phyloP scores from a whole-genome alignment of 2,888 invertebrate species.

The Tachina lurida region DNA sequence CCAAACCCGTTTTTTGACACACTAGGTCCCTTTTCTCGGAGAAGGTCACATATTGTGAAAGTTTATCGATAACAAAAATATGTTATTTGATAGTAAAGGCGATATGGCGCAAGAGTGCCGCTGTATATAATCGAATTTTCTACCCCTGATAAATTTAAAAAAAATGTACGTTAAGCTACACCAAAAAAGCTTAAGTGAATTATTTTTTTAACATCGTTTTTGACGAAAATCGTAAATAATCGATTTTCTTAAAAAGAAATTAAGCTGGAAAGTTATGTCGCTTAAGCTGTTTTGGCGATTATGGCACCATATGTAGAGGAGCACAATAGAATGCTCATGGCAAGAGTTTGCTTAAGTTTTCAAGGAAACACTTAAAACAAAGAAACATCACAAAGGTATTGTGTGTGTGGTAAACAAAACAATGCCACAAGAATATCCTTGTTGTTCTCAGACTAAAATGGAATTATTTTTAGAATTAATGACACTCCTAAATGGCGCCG shows the following conservation, averaged over 20 bases:
- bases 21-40: too few species aligned
- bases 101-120: not conserved
- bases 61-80: too few species aligned
- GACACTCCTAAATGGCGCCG: slow-evolving; percentile 23
- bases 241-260: not conserved
- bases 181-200: too few species aligned
- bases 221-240: too few species aligned
- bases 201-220: too few species aligned
- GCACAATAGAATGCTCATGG: not conserved
- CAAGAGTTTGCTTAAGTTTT: not conserved
- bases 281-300: too few species aligned
- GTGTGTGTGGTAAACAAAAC: not conserved
- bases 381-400: not conserved
- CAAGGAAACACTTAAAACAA: not conserved
- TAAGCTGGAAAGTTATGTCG: too few species aligned
- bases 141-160: not conserved
- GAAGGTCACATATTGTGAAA: too few species aligned
- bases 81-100: too few species aligned
- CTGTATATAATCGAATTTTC: not conserved
- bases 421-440: slow-evolving; percentile 12
- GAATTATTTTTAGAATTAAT: slow-evolving; percentile 15
- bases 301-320: not conserved
- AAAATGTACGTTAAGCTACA: too few species aligned
- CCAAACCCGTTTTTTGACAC: too few species aligned
- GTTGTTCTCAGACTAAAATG: slow-evolving; percentile 3